These are phyloP conservation scores for Thamnophis elegans DNA, from an alignment of 2,797 vertebrate species.

Conservation along the genomic window DNA sequence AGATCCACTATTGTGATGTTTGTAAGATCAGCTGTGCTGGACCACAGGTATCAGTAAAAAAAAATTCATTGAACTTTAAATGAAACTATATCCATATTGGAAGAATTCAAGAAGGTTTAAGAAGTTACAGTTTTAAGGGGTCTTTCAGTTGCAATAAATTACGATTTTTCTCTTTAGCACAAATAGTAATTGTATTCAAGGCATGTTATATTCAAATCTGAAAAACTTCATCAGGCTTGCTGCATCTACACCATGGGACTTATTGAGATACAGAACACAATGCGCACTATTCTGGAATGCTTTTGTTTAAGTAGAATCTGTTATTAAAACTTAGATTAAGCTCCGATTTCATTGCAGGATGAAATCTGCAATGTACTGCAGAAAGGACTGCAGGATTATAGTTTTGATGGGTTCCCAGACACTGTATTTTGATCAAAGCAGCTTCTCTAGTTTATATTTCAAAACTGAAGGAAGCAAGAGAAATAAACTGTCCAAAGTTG, in stretches of 20 bases:
- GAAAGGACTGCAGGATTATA: neutral
- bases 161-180: neutral
- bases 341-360: neutral
- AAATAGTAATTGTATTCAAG: neutral
- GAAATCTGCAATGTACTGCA: too few relatives aligned
- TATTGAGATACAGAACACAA: neutral
- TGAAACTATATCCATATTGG: neutral
- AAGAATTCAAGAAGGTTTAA: neutral
- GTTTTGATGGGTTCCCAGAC: neutral
- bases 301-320: neutral
- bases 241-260: neutral
- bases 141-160: conserved; percentile 13
- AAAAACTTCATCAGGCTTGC: neutral
- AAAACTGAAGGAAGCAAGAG: neutral
- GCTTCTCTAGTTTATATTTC: neutral
- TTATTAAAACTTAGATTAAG: neutral
- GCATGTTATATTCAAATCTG: neutral
- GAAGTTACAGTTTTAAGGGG: neutral
- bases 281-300: neutral
- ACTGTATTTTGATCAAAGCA: neutral
- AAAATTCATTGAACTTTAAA: neutral
- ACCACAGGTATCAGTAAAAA: conserved; percentile 82
- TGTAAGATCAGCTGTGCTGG: conserved; percentile 99
- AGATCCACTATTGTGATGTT: conserved; percentile 98
- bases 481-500: neutral